phyloP scores from a whole-genome alignment of 2,797 vertebrate species.

The Catamblyrhynchus diadema region DNA sequence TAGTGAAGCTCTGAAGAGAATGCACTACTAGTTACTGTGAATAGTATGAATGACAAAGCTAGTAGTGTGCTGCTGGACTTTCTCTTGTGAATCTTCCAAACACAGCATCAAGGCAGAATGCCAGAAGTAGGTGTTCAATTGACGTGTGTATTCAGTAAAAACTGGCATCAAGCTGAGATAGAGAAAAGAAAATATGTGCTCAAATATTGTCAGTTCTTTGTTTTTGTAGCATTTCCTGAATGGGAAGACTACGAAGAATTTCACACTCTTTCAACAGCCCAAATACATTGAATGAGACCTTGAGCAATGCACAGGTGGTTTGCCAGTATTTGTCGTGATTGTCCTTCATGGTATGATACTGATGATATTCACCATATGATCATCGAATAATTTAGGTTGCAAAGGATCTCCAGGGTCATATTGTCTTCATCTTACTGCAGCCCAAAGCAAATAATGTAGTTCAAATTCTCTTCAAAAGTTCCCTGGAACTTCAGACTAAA shows the following conservation, averaged over 20 bases:
- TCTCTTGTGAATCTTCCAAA: background rate
- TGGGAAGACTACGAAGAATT: fast-evolving
- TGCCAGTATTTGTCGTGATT: background rate
- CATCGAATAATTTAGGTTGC: background rate
- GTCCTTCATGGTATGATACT: background rate
- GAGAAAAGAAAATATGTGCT: background rate
- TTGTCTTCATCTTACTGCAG: background rate
- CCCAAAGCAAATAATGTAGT: background rate
- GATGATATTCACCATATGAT: background rate
- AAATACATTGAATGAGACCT: background rate
- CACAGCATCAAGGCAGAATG: background rate
- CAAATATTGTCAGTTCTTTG: background rate
- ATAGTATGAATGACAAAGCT: background rate
- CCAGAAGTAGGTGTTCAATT: background rate
- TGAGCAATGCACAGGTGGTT: background rate
- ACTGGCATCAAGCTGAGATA: background rate
- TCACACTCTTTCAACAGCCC: background rate
- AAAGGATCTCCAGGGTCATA: background rate
- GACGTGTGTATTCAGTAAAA: background rate
- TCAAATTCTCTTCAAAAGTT: background rate
- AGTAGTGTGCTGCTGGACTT: background rate
- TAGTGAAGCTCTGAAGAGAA: background rate
- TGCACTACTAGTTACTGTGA: background rate
- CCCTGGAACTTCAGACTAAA: background rate
- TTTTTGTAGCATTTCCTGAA: background rate